Evolutionary conservation across 2,113 vertebrate species (phyloP), one percentile per base, ranked within the genome.

Genomic region (Pithys albifrons): DNA sequence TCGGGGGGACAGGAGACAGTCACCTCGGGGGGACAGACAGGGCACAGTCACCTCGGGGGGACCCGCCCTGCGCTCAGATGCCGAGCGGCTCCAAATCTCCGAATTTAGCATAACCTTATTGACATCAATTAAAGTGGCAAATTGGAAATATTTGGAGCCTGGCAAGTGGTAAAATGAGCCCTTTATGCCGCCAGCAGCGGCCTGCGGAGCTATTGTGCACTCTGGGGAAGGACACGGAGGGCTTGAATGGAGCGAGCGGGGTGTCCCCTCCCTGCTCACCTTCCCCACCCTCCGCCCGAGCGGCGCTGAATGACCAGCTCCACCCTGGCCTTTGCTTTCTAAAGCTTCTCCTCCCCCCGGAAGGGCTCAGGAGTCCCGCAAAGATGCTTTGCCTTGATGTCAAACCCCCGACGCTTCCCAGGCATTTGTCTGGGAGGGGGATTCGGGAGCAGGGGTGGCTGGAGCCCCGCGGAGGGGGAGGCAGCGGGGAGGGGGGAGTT

Each of bases 101-200:
- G 95, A 97, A 98, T 98, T 98, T 98, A 98, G 97, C 97, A 97
- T 98, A 98, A 98, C 97, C 98, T 98, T 81, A 97, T 97, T 98
- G 98, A 98, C 98, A 98, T 98, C 97, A 98, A 98, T 98, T 98
- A 98, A 97, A 97, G 96, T 97, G 95, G 96, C 94, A 85, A 97
- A 97, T 96, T 94, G 97, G 97, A 97, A 97, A 97, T 98, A 97
- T 97, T 98, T 91, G 95, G 88, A 89, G 95, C 96, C 91, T 91
- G 94, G 97, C 88, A 80, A 97, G 97, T 94, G 97, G 97, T 97
- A 97, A 97, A 97, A 96, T 78, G 91, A 97, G 93, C 77, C 95
- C 94, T 97, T 98, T 98, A 97, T 97, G 70, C 78, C 78, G 13
- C 81, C 43, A 62, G 58, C 94, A 94, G 89, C 6, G 66, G 91